Base-by-base conservation (phyloP, 2,888 invertebrate genomes). In the Pteria penguin region DNA sequence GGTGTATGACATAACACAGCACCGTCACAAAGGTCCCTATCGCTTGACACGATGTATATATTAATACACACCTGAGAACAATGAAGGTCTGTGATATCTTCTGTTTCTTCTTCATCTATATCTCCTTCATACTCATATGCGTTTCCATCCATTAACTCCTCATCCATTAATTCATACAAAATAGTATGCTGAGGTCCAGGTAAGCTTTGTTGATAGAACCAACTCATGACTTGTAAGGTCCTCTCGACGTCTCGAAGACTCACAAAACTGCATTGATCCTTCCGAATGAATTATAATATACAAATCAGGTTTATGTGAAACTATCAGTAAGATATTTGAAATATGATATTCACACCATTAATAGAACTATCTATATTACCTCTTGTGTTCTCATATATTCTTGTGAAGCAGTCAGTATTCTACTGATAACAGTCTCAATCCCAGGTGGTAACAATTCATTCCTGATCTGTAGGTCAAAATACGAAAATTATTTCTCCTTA, bases 181-280 rank as follows among this genome's bases (percentile, higher is more conserved):
- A 62, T 70, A 27, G 62, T 31, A n/a, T 27, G 31, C 8, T 36
- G 73, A 14, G 77, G 29, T 0, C 68, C 26, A 1, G 73, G 69
- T n/a, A n/a, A n/a, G 66, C 75, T 70, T 71, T 82, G 79, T 4
- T 66, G 36, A 57, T 80, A 77, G 67, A 90, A 90, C 90, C 90
- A 90, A 36, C 78, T 76, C 83, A 88, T 85, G 24, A 90, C 89
- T n/a, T 73, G 76, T 29, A 90, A 76, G 2, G 83, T 79, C 22
- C 90, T 75, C 24, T 88, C 87, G 14, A 89, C 89, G 78, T 90
- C 90, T 18, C 89, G 81, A 32, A 90, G 78, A 63, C 90, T 90
- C 4, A 90, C 90, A 83, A 89, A 89, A 70, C 90, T 89, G 76
- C 90, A 90, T 73, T 88, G 86, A 72, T 87, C 84, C 84, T 86